phyloP scores from a whole-genome alignment of 2,113 vertebrate genomes.

The Sylvietta virens region DNA sequence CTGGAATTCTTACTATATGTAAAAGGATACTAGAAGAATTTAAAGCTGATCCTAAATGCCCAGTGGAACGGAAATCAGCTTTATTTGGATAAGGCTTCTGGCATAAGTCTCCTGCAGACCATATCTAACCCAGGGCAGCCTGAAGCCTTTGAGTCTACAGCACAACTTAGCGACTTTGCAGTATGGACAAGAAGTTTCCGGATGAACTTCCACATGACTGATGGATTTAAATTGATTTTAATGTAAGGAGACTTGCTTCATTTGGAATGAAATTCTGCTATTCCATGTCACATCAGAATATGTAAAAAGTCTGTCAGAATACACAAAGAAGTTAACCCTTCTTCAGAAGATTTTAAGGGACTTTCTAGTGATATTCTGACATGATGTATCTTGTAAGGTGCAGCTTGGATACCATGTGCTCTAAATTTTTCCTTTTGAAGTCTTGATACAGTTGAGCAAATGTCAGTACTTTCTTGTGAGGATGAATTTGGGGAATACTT shows the following conservation, averaged over 20 bases:
- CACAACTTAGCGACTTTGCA: neutral
- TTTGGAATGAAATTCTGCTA: neutral
- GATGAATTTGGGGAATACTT: neutral
- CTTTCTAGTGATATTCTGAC: neutral
- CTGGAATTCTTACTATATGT: neutral
- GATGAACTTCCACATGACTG: neutral
- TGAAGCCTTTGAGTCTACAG: neutral
- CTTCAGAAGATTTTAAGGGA: neutral
- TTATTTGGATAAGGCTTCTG: neutral
- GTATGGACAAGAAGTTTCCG: neutral
- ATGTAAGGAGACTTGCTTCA: neutral
- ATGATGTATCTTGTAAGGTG: neutral
- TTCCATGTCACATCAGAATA: neutral
- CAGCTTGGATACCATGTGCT: neutral
- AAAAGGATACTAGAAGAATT: neutral
- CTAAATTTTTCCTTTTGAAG: neutral
- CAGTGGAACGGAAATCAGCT: neutral
- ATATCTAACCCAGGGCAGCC: neutral
- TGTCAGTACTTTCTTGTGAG: neutral
- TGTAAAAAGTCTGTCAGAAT: neutral
- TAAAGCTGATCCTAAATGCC: neutral
- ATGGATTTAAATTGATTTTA: neutral
- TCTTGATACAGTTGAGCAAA: neutral
- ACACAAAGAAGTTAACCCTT: neutral
- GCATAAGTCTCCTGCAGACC: neutral